A percentile compares a stretch with the other conserved stretches of the same genome.
phyloP scores from a whole-genome alignment of 2,888 invertebrate species.

The Drosophila mercatorum region DNA sequence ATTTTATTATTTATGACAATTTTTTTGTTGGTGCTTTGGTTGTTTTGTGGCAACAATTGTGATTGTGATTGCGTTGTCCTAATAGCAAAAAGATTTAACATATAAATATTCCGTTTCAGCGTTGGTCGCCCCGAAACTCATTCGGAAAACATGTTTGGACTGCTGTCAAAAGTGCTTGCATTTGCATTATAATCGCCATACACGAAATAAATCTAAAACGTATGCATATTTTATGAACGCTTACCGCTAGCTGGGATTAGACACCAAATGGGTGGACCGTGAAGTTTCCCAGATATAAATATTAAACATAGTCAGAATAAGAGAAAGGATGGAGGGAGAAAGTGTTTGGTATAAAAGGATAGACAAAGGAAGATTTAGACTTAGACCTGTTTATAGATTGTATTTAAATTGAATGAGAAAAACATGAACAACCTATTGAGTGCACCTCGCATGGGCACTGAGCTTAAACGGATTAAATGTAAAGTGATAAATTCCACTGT shows the following conservation, averaged over 20 bases:
- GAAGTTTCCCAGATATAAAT: neutral
- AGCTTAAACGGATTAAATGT: conserved; percentile 56
- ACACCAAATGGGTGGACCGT: conserved; percentile 22
- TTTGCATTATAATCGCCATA: conserved; percentile 76
- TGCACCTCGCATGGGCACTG: conserved; percentile 30
- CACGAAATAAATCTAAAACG: conserved; percentile 70
- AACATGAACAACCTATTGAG: neutral
- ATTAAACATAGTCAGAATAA: too few relatives aligned
- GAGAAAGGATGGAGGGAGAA: too few relatives aligned
- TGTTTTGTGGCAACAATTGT: conserved; percentile 44
- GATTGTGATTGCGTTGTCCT: conserved; percentile 52
- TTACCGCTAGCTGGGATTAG: conserved; percentile 14
- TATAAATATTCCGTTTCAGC: conserved; percentile 62
- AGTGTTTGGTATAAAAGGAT: too few relatives aligned
- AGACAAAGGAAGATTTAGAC: too few relatives aligned
- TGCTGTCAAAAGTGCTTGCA: conserved; percentile 71
- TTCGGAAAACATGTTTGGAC: conserved; percentile 51
- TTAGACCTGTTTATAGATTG: too few relatives aligned
- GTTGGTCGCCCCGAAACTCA: conserved; percentile 25
- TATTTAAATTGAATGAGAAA: too few relatives aligned
- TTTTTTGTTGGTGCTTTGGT: neutral
- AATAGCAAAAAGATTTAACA: conserved; percentile 69
- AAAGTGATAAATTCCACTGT: conserved; percentile 68
- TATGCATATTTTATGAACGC: conserved; percentile 67
- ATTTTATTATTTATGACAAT: conserved; percentile 73